A percentile compares a stretch with the other conserved stretches of the same genome.
phyloP scores from a whole-genome alignment of 2,113 vertebrate species.

The Hypocryptadius cinnamomeus region DNA sequence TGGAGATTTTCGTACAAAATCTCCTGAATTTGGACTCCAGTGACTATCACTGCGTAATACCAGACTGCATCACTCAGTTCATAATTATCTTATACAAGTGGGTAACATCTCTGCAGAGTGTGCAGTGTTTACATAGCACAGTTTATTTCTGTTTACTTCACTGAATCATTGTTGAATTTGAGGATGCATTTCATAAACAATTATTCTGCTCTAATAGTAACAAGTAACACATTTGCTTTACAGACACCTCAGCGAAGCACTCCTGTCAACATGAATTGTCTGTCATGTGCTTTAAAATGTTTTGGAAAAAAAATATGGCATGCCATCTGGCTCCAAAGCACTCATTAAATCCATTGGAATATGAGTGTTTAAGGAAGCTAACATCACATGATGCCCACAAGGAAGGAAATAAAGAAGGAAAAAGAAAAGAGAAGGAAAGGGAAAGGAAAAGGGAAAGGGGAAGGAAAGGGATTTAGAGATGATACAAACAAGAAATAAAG shows the following conservation, averaged over 20 bases:
- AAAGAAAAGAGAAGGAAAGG: no score
- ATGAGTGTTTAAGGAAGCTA: not conserved
- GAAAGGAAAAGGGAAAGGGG: no score
- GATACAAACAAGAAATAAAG: not conserved
- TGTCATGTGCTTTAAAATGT: not conserved
- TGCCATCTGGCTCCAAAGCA: conserved; percentile 1
- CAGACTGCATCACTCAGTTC: not conserved
- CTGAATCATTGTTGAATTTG: not conserved
- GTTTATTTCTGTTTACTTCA: conserved; percentile 27
- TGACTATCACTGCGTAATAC: not conserved
- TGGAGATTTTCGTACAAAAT: not conserved
- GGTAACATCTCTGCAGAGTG: not conserved
- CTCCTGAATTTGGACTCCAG: not conserved
- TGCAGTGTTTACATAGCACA: conserved; percentile 4
- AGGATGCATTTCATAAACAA: conserved; percentile 30
- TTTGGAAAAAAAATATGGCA: conserved; percentile 27
- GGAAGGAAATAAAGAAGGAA: not conserved
- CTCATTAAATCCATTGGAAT: conserved; percentile 1
- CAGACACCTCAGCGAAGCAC: not conserved
- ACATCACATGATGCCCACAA: not conserved
- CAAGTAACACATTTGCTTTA: conserved; percentile 43
- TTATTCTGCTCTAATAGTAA: conserved; percentile 56
- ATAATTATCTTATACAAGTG: not conserved
- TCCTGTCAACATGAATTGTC: conserved; percentile 28
- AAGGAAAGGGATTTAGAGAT: not conserved